Evolutionary conservation across 2,113 vertebrate species (phyloP), one percentile per base, ranked within the genome.

Genomic region (Python bivittatus): DNA sequence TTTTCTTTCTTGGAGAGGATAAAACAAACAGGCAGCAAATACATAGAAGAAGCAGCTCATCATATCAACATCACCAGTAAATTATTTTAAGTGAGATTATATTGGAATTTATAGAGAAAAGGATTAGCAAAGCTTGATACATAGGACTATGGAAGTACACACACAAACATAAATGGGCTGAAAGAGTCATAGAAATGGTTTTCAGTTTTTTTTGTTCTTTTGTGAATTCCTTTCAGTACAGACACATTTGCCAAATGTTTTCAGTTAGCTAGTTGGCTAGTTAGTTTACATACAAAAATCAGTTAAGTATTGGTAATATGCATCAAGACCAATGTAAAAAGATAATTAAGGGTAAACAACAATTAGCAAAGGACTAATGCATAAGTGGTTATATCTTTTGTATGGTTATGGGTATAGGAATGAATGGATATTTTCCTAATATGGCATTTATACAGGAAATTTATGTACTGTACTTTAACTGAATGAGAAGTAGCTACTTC

Each of bases 41-140:
- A 90, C 38, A 84, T 27, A 42, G 54, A 57, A 38, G 38, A 90
- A 54, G 68, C 88, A 90, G 20, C 53, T 84, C n/a, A 84, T n/a
- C 87, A 61, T 90, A 90, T 84, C 79, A 83, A 90, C 13, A 27
- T 57, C 33, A 84, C 23, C 44, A 90, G 27, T 84, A 83, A 8
- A 53, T 44, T 57, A 90, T 90, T 90, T 90, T 83, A 90, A 90
- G 38, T 90, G 89, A 83, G 53, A 33, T 56, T 72, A 90, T 90
- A 84, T 84, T 79, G 44, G 53, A 90, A 90, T 90, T 90, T 44
- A 83, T 38, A 89, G 88, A 53, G 88, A n/a, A 89, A 68, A 17
- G n/a, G 52, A 90, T 79, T 38, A 90, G 20, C 61, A 54, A 53
- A 27, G 13, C 13, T 4, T 83, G 23, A 57, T 42, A 57, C 7